Conservation (phyloP, 2,797 vertebrate genomes). For the Onychomys leucogaster region DNA sequence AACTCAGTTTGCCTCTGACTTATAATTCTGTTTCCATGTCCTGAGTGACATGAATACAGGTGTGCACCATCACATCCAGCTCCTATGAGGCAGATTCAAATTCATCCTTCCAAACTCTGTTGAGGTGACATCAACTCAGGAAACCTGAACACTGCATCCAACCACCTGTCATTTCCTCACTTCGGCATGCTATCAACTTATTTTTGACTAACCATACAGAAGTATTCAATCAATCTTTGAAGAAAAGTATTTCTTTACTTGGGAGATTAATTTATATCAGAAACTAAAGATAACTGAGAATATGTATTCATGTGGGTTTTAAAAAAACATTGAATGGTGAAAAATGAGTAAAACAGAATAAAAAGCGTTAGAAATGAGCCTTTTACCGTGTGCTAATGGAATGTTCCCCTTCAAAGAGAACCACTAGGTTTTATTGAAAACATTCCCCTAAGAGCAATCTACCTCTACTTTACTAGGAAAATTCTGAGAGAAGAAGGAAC, state of each 20-base stretch:
- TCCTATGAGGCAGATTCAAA: not conserved
- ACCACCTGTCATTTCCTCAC: not conserved
- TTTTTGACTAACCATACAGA: not conserved
- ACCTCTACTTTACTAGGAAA: not conserved
- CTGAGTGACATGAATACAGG: not conserved
- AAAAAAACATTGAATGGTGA: not conserved
- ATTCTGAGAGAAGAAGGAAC: not conserved
- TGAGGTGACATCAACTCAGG: not conserved
- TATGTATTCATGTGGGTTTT: not conserved
- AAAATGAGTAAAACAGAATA: not conserved
- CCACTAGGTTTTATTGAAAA: not conserved
- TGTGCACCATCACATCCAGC: not conserved
- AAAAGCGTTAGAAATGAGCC: not conserved
- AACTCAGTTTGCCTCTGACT: not conserved
- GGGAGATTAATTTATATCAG: conserved; percentile 19
- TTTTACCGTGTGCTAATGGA: not conserved
- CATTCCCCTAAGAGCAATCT: not conserved
- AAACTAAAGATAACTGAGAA: conserved; percentile 13
- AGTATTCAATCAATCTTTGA: not conserved
- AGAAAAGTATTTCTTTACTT: not conserved
- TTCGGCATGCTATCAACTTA: not conserved
- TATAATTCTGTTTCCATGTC: not conserved
- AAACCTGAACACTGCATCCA: not conserved
- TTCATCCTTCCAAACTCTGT: not conserved
- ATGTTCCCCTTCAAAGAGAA: not conserved